Conservation (phyloP, 2,797 vertebrate species). For the Pampus argenteus region DNA sequence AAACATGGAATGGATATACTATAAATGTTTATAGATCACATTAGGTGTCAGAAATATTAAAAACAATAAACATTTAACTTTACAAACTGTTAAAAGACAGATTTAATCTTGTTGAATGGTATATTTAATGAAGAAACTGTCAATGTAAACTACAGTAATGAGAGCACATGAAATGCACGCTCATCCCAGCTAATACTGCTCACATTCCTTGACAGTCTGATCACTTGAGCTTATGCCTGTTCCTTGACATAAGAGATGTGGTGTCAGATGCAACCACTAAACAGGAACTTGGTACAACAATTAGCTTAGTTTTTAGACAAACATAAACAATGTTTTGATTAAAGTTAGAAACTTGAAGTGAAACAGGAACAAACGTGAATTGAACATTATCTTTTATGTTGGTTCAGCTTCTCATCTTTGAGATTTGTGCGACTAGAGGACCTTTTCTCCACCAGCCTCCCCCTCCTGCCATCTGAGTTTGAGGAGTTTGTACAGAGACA, state of each 20-base stretch:
- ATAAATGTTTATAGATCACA: background rate
- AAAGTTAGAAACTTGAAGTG: background rate
- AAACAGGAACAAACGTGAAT: background rate
- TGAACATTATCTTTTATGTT: conserved; percentile 2
- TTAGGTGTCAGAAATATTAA: too few relatives aligned
- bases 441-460: conserved; percentile 80
- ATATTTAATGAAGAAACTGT: too few relatives aligned
- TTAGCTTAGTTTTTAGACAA: background rate
- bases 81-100: too few relatives aligned
- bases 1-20: background rate
- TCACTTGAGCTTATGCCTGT: background rate
- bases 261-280: background rate
- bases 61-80: too few relatives aligned
- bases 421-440: conserved; percentile 89
- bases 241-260: background rate
- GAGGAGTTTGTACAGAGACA: conserved; percentile 83
- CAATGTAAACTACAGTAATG: too few relatives aligned
- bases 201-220: background rate
- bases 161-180: background rate
- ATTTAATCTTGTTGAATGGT: too few relatives aligned
- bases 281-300: background rate
- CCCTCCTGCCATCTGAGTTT: conserved; percentile 86
- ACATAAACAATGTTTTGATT: background rate
- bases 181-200: conserved; percentile 7
- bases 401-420: conserved; percentile 85